Evolutionary conservation across 1,140 invertebrate species (phyloP), one percentile per base, ranked within the genome.

Genomic region (Leptinotarsa undecemlineata): DNA sequence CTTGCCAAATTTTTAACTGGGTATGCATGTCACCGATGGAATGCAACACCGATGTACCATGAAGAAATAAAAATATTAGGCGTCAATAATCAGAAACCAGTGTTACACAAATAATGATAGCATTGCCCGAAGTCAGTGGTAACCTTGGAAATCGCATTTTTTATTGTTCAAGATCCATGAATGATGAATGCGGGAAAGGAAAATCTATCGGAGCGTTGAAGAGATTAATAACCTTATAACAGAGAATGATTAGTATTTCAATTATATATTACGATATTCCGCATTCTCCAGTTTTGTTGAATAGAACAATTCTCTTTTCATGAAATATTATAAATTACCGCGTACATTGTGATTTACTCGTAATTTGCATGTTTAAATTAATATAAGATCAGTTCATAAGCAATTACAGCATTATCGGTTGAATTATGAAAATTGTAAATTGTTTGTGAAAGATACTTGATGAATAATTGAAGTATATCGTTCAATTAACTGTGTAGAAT

Each of bases 281-380:
- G n/a, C 51, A 57, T 57, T 57, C 51, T 57, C n/a, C n/a, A 15
- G 5, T 57, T 19, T 57, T 57, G n/a, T 57, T 57, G 17, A 57
- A 57, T n/a, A 57, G 51, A 57, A 57, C 51, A 57, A 57, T 57
- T 19, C 15, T 17, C 51, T 57, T 17, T 57, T 15, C 51, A 57
- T 57, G n/a, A 57, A 17, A 57, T 57, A 57, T 57, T 67, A 42
- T 67, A 23, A 33, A 42, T 67, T 42, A 23, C 42, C 19, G 17
- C 26, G 23, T 1, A 67, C 64, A 21, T 67, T n/a, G 48, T 69
- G 68, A 57, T 69, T 48, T 48, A 47, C n/a, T 69, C 19, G 48
- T n/a, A 48, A 69, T 69, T n/a, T 69, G 20, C 68, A 69, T 69
- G 48, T 47, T 69, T 42, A 69, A 69, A 48, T 51, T 47, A 51